These are phyloP conservation scores for Monopis laevigella DNA, from an alignment of 2,888 invertebrate species.

Conservation along the genomic window DNA sequence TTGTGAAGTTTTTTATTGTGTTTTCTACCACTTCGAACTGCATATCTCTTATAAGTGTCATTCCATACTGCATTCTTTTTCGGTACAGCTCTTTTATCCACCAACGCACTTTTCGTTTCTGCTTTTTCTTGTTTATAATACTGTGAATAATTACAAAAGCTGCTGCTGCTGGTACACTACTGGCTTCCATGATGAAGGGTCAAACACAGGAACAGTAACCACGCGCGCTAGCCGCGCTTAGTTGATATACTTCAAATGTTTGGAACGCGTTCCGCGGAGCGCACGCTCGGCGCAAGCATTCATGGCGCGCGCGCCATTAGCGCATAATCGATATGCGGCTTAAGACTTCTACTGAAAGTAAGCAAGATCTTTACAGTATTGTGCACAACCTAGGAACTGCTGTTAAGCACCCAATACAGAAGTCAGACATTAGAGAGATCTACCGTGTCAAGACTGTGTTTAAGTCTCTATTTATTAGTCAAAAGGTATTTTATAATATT, in stretches of 20 bases:
- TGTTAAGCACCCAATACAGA: too few relatives aligned
- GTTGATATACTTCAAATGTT: constrained; percentile 15
- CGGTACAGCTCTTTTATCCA: constrained; percentile 12
- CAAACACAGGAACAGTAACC: constrained; percentile 19
- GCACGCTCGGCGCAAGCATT: neutral
- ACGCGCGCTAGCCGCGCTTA: constrained; percentile 17
- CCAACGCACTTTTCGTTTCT: constrained; percentile 16
- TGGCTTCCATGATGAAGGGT: constrained; percentile 17
- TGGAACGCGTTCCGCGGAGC: constrained; percentile 8
- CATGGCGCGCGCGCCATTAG: constrained; percentile 1
- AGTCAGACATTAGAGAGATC: too few relatives aligned
- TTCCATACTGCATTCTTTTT: constrained; percentile 13
- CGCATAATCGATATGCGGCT: constrained; percentile 1
- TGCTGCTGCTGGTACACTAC: constrained; percentile 18
- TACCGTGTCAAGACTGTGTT: too few relatives aligned
- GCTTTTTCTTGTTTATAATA: constrained; percentile 8
- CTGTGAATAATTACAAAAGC: constrained; percentile 18
- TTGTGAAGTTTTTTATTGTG: constrained; percentile 11
- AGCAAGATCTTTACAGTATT: too few relatives aligned
- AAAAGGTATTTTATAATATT: too few relatives aligned
- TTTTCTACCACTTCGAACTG: constrained; percentile 8
- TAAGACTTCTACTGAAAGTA: too few relatives aligned
- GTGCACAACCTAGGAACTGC: too few relatives aligned
- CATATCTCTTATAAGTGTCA: constrained; percentile 10
- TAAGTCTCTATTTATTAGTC: too few relatives aligned